Evolutionary conservation across 2,113 vertebrate genomes (phyloP), one percentile per base, ranked within the genome.

Genomic region (Nibea albiflora): DNA sequence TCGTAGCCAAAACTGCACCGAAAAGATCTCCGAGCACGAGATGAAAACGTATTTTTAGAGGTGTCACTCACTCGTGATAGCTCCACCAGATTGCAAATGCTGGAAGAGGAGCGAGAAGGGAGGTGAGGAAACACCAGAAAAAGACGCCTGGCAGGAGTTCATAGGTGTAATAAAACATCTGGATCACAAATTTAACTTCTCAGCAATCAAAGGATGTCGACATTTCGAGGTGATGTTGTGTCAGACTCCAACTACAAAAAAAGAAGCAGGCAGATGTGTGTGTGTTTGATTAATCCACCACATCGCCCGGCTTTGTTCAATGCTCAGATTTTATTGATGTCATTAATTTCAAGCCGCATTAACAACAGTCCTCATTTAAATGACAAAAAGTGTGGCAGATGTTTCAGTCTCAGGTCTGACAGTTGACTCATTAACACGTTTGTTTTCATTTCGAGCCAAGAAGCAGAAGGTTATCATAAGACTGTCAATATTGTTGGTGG

Each of bases 1-100:
- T 66, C 31, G 44, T 69, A 70, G 62, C 67, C 52, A 52, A 63
- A 47, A 57, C 26, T 14, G 62, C 71, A 53, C 50, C 52, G 26
- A 42, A 68, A 58, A 28, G 16, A 39, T 3, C 54, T 19, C 14
- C 5, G 62, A 52, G 50, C 22, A 28, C 31, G 73, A 58, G 69
- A 49, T 50, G 56, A 82, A 71, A 73, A 63, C 44, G 26, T 35
- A 31, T 58, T 54, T 35, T 3, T 8, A 52, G 74, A 71, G 15
- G 17, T 53, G 73, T 71, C 50, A 28, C 44, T 77, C 68, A 35
- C 35, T 35, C 6, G 35, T 7, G 35, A 35, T 8, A 47, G 44
- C 28, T 64, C 24, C 14, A 61, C 61, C 57, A 20, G 53, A 44
- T 9, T 28, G 61, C 47, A 50, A 62, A 82, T 2, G 20, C n/a